Percentiles rank a stretch among this genome's conserved stretches.
Evolutionary conservation across 2,888 invertebrate species (phyloP).

Genomic region (Apeira syringaria): DNA sequence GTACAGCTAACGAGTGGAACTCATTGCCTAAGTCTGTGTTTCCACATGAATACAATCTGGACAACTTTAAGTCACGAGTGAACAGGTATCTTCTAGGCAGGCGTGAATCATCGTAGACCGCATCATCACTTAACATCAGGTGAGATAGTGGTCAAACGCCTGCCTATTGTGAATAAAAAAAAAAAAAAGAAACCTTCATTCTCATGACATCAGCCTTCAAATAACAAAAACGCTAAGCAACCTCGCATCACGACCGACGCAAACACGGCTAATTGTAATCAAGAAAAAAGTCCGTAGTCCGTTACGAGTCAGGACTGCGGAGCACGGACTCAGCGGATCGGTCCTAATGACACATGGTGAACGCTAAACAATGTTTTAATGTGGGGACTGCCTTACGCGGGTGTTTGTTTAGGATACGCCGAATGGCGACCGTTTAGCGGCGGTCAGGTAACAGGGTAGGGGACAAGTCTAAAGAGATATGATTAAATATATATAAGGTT

Average conservation of each 20-base stretch:
- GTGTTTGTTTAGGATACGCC: conserved; percentile 80
- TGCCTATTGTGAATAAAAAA: no score
- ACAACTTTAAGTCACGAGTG: no score
- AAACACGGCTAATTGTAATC: conserved; percentile 44
- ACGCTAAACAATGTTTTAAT: conserved; percentile 78
- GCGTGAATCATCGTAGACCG: no score
- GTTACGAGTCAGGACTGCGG: conserved; percentile 40
- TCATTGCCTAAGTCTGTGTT: no score
- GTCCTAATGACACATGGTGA: conserved; percentile 70
- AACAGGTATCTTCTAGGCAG: no score
- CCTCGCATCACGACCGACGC: conserved; percentile 4
- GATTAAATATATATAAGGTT: no score
- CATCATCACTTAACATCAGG: no score
- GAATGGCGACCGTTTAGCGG: conserved; percentile 78
- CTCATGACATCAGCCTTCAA: conserved; percentile 4
- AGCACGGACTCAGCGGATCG: conserved; percentile 57
- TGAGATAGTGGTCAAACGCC: no score
- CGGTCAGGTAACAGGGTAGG: conserved; percentile 42
- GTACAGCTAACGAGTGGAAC: no score
- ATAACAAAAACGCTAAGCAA: conserved; percentile 14
- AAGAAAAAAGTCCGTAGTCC: conserved; percentile 50
- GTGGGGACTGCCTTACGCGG: conserved; percentile 71
- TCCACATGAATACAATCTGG: no score
- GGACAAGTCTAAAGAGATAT: conserved; percentile 13
- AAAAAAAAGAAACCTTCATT: no score